Base-by-base conservation (phyloP, 2,797 vertebrate genomes). In the Oryzias dopingdopingensis region DNA sequence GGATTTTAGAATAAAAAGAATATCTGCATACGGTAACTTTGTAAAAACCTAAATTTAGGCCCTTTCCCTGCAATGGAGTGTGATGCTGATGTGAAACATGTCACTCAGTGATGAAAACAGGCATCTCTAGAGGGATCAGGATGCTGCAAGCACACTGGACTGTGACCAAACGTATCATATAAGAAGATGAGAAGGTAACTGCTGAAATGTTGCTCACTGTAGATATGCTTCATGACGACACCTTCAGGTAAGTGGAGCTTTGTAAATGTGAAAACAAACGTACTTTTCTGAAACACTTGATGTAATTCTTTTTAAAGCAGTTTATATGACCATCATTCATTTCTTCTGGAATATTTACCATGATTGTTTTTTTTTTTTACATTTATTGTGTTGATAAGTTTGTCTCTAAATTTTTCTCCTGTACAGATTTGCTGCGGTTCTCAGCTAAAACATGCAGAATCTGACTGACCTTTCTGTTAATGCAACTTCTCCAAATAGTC, bases 401-500 rank as follows among this genome's bases (percentile, higher is more conserved):
- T 8, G 43, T 0, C 0, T 49, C 65, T 48, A 17, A 55, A 1
- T 6, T 29, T 32, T 50, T 70, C 56, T 42, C 23, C 51, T 55
- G 44, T 18, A 54, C 49, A 83, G 67, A 26, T 65, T 51, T 57
- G 26, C 46, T 67, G 5, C 40, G 7, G 16, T 41, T n/a, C 42
- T 61, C 14, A 47, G 18, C 43, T 56, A 20, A 23, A 80, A 58
- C 49, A 93, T 92, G 90, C 81, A 80, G 51, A 91, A 91, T 72
- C 56, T 82, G 62, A 88, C 80, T 17, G 83, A 80, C 4, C 26
- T 68, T 45, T 42, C 59, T 18, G 20, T 42, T 16, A 92, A 90
- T 60, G 44, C 14, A 4, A 87, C 87, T 1, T 74, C 77, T 17
- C 40, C 53, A 17, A 77, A 6, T n/a, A 81, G 23, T 14, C 62